phyloP scores from a whole-genome alignment of 2,888 invertebrate genomes.

The Drosophila meridiana region DNA sequence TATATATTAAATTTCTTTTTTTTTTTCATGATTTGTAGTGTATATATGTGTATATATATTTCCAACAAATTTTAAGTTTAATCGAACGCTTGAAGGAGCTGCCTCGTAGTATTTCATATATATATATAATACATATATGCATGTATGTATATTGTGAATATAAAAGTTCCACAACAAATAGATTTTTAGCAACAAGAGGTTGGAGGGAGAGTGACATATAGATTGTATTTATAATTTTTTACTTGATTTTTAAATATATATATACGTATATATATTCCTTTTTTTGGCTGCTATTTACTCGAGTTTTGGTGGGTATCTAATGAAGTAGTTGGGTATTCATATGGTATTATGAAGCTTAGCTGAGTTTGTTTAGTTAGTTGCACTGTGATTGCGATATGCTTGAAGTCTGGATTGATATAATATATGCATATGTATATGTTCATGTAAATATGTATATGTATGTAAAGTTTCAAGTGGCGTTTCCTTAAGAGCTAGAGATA shows the following conservation, averaged over 20 bases:
- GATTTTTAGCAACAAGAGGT: slow-evolving; percentile 54
- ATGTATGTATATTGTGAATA: slow-evolving; percentile 42
- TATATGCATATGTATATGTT: slow-evolving; percentile 24
- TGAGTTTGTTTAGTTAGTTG: slow-evolving; percentile 41
- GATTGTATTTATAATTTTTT: slow-evolving; percentile 22
- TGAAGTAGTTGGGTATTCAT: slow-evolving; percentile 23
- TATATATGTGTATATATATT: slow-evolving; percentile 12
- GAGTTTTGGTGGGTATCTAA: slow-evolving; percentile 56
- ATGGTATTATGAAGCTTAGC: slow-evolving; percentile 49
- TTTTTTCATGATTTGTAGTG: slow-evolving; percentile 19
- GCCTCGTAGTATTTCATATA: slow-evolving; percentile 27
- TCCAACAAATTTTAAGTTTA: slow-evolving; percentile 18
- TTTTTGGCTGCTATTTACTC: slow-evolving; percentile 46
- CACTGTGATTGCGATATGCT: slow-evolving; percentile 73
- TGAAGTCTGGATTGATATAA: slow-evolving; percentile 64
- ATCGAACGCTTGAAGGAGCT: slow-evolving; percentile 50
- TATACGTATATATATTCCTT: background rate
- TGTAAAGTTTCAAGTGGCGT: slow-evolving; percentile 32
- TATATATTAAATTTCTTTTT: slow-evolving; percentile 58
- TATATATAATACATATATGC: background rate
- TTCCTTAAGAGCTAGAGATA: slow-evolving; percentile 41
- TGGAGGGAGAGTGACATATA: slow-evolving; percentile 54
- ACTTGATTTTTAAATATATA: background rate
- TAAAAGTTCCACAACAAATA: slow-evolving; percentile 67
- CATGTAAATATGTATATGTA: slow-evolving; percentile 35